A percentile compares a stretch with the other conserved stretches of the same genome.
These are phyloP conservation scores for Stomorhina lunata DNA, from an alignment of 2,888 invertebrate species.

Conservation along the genomic window DNA sequence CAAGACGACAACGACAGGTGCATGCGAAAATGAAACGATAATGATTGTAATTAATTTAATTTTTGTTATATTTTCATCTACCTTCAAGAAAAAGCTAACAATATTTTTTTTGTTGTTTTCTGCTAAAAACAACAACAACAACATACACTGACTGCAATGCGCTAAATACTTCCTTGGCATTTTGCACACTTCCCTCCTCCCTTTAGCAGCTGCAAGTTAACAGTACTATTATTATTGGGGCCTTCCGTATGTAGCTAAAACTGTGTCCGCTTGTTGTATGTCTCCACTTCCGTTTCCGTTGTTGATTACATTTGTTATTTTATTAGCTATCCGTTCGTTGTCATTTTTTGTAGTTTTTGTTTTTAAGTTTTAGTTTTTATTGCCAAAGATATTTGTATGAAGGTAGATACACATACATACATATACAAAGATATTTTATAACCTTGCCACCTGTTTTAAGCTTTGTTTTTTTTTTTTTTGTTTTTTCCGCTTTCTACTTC, in stretches of 20 bases:
- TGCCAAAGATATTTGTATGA: slow-evolving; percentile 29
- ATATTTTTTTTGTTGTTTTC: neutral
- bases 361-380: slow-evolving; percentile 61
- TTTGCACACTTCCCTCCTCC: neutral
- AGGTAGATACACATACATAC: too few relatives aligned
- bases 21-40: slow-evolving; percentile 71
- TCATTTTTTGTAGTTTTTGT: slow-evolving; percentile 50
- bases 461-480: neutral
- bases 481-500: neutral
- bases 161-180: slow-evolving; percentile 74
- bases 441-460: slow-evolving; percentile 55
- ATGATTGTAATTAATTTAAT: slow-evolving; percentile 78
- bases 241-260: slow-evolving; percentile 54
- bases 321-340: slow-evolving; percentile 64
- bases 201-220: neutral
- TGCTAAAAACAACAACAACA: slow-evolving; percentile 30
- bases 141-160: slow-evolving; percentile 76
- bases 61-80: slow-evolving; percentile 78
- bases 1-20: slow-evolving; percentile 68
- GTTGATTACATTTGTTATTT: slow-evolving; percentile 66
- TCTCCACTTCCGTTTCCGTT: slow-evolving; percentile 66
- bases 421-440: slow-evolving; percentile 49
- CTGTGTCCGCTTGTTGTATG: slow-evolving; percentile 60
- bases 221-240: slow-evolving; percentile 10
- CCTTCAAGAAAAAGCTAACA: slow-evolving; percentile 3